Base-by-base conservation (phyloP, 2,113 vertebrate species). In the Lucifuga dentata region DNA sequence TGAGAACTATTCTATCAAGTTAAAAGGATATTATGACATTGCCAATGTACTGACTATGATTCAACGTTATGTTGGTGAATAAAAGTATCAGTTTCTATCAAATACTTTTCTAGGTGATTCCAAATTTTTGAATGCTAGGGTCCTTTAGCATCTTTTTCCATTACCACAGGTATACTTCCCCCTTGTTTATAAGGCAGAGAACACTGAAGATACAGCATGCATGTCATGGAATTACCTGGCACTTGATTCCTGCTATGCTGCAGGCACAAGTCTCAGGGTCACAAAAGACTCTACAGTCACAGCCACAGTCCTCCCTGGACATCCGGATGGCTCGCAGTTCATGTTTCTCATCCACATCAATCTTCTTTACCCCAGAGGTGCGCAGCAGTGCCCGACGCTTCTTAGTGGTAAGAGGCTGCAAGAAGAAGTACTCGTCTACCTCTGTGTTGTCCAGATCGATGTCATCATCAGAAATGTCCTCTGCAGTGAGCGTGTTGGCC, bases 381-480 rank as follows among this genome's bases (percentile, higher is more conserved):
- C 98, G 92, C 50, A 99, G 92, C 88, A 99, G 90, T 0, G 96
- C 95, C 36, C 98, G 90, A 0, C 98, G 93, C 70, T 99, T 99
- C 80, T 98, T 99, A 12, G 98, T 99, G 2, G 96, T 97, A 57
- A 99, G 89, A 3, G 98, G 98, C 90, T 99, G 98, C 35, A 99
- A 92, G 81, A 99, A 99, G 92, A 99, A 99, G 86, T 99, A 99
- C 82, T 99, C 98, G 0, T 98, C 98, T 17, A 98, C 98, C 83
- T 98, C 98, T 0, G 97, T 98, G 94, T 98, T 98, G 93, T 98
- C 98, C 49, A 98, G 91, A 80, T 99, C 98, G 53, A 99, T 96
- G 80, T 99, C 98, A 9, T 99, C 97, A 29, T 99, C 98, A 12
- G 96, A 98, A 90, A 99, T 98, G 91, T 99, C 97, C 77, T 99